A percentile compares a stretch with the other conserved stretches of the same genome.
Conservation (phyloP, 1,140 invertebrate species). For the Holcopasites calliopsidis region DNA sequence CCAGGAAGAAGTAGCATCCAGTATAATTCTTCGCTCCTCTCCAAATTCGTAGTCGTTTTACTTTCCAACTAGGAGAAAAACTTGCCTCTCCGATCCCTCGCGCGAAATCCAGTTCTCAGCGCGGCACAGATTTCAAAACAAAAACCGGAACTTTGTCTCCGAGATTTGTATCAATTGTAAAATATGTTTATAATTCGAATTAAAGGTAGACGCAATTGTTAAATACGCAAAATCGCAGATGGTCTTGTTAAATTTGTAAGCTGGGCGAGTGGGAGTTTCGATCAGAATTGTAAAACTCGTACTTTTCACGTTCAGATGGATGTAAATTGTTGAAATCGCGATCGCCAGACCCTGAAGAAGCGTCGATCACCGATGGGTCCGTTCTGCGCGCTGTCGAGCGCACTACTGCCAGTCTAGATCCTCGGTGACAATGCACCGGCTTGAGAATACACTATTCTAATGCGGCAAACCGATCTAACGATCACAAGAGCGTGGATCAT, state of each 20-base stretch:
- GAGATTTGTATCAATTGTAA: too few relatives aligned
- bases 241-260: too few relatives aligned
- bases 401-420: conserved; percentile 60
- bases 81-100: not conserved
- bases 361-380: conserved; percentile 33
- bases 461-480: conserved; percentile 44
- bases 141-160: too few relatives aligned
- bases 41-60: not conserved
- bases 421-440: conserved; percentile 29
- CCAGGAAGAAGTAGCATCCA: not conserved
- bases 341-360: conserved; percentile 5
- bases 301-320: not conserved
- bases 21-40: not conserved
- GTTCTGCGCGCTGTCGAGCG: conserved; percentile 61
- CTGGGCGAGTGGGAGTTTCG: not conserved
- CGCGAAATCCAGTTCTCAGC: not conserved
- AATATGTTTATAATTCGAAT: too few relatives aligned
- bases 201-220: too few relatives aligned
- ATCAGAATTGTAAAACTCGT: not conserved
- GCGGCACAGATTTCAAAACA: too few relatives aligned
- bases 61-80: not conserved
- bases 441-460: conserved; percentile 60
- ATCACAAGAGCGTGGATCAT: conserved; percentile 20
- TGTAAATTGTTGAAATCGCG: not conserved
- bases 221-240: too few relatives aligned